Evolutionary conservation across 1,140 invertebrate species (phyloP), one percentile per base, ranked within the genome.

Genomic region (Venturia canescens): DNA sequence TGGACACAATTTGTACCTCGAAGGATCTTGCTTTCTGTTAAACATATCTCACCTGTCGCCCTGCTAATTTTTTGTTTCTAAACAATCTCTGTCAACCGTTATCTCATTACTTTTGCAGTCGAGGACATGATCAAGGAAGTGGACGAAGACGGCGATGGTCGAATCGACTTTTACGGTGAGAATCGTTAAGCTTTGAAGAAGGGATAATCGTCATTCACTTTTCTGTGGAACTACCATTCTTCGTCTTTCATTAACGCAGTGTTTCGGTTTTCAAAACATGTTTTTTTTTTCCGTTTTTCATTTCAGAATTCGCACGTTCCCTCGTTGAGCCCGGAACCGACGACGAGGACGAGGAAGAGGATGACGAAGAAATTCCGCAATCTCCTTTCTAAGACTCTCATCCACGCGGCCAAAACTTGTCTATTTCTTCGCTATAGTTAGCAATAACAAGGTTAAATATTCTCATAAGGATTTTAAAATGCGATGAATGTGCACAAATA

Each of bases 111-210:
- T 86, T 83, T 94, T 95, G 60, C 92, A 97, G 96, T 98, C 89
- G 96, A 98, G 91, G 96, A 97, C 87, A 98, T 98, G 97, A 98
- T 97, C 85, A 96, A 97, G 89, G 97, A 97, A 92, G 97, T 97
- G 6, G 97, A 98, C 89, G 96, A 97, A 16, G 96, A 98, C 88
- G 96, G 97, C 5, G 97, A 97, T 88, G 97, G 97, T 9, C 93
- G 96, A 83, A 97, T 98, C 83, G 96, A 98, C 91, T 98, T 97
- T 91, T 95, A 97, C 85, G 96, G 96, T 96, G 93, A 93, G 92
- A 89, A 83, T 67, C 67, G 63, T 66, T 57, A n/a, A 0, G n/a
- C 3, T 7, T 53, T 57, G 18, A 57, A 0, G 13, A 44, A 44
- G 9, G 34, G 3, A 34, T 34, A n/a, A n/a, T 44, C 38, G 38